Evolutionary conservation across 2,797 vertebrate genomes (phyloP), one percentile per base, ranked within the genome.

Genomic region (Acrocephalus scirpaceus): DNA sequence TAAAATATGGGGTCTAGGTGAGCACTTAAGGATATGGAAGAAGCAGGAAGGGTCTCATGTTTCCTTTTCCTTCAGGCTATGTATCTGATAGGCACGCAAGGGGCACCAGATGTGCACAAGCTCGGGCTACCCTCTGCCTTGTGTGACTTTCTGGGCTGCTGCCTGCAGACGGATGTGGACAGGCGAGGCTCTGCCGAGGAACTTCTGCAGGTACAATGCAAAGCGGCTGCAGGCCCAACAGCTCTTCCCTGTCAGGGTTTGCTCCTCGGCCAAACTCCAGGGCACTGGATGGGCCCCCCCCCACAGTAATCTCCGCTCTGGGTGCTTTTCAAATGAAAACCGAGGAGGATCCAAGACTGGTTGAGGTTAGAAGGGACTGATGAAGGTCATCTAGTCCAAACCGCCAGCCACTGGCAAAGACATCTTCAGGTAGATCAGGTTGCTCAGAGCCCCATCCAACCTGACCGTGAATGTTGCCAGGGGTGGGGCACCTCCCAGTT

Each of bases 251-350:
- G 32, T 48, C 32, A 11, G 32, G 13, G 2, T 27, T 48, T 48
- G 64, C 44, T 48, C 25, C n/a, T 34, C 2, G 9, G 17, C 32
- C 25, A 20, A 34, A 27, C 45, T 34, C 17, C 13, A 27, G 7
- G n/a, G 17, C 32, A 34, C 34, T 6, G 7, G 44, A 10, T 26
- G 16, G 17, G 44, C 9, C 7, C 44, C 36, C 36, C 9, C 23
- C 23, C 10, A 2, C 0, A 47, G 17, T 34, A 5, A 64, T 23
- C 13, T 32, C 14, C 3, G 0, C 22, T 48, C 23, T 27, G 17
- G n/a, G 21, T 40, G 34, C 44, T 50, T 50, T 16, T 50, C 48
- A 50, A 50, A 50, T 50, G 48, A 27, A 50, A 50, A 16, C 48
- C 48, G 16, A 50, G 25, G 15, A 27, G 48, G 25, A 50, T 16